A percentile compares a stretch with the other conserved stretches of the same genome.
These are phyloP conservation scores for Drosophila leontia DNA, from an alignment of 1,140 invertebrate species.

Conservation along the genomic window DNA sequence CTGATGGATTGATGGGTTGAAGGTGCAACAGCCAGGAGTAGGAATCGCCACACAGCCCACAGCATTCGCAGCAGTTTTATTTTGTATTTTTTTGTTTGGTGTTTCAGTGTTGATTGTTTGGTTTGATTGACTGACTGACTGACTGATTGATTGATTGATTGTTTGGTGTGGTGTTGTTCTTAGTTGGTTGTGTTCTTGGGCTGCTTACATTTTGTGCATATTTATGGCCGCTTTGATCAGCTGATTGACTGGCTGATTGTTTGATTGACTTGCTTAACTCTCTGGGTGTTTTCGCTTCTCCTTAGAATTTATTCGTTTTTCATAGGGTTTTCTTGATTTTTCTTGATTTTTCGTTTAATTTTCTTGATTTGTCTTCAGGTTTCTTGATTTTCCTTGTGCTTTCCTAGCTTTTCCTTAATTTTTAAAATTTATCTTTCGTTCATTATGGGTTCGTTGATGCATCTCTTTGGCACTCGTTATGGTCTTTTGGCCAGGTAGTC, in stretches of 20 bases:
- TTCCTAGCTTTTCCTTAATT: not conserved
- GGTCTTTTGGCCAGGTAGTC: constrained; percentile 43
- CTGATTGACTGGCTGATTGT: constrained; percentile 5
- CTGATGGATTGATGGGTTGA: constrained; percentile 55
- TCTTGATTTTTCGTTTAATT: not conserved
- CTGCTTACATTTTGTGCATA: constrained; percentile 59
- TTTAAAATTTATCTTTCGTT: not conserved
- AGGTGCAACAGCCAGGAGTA: constrained; percentile 66
- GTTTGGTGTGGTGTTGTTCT: constrained; percentile 39
- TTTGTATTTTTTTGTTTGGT: constrained; percentile 12
- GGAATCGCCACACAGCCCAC: constrained; percentile 52
- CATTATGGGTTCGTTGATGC: constrained; percentile 5
- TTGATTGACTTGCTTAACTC: not conserved
- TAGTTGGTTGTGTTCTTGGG: constrained; percentile 30
- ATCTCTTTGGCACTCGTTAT: constrained; percentile 8
- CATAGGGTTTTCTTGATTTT: constrained; percentile 3
- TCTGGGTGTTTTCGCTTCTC: constrained; percentile 5
- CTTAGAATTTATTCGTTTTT: constrained; percentile 1
- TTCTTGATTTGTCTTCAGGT: not conserved
- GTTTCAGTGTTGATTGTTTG: constrained; percentile 47
- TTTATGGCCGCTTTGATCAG: constrained; percentile 49
- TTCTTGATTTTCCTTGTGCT: not conserved
- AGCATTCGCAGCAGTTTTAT: constrained; percentile 49
- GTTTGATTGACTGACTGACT: constrained; percentile 29
- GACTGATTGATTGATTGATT: constrained; percentile 42